These are phyloP conservation scores for Andrena bicolor DNA, from an alignment of 2,888 invertebrate species.

Conservation along the genomic window DNA sequence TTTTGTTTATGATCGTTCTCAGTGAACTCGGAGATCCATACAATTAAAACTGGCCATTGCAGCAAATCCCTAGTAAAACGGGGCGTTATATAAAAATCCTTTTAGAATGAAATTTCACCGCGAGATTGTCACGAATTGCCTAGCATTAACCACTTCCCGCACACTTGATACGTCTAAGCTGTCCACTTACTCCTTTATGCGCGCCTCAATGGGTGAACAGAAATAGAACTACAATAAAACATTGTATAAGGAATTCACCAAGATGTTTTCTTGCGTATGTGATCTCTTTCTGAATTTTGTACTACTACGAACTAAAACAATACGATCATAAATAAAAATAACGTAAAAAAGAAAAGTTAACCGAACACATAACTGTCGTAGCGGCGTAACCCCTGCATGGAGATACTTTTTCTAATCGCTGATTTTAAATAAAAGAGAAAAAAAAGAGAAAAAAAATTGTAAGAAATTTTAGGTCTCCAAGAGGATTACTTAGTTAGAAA, in stretches of 20 bases:
- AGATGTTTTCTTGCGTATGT: slow-evolving; percentile 11
- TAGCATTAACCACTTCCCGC: slow-evolving; percentile 8
- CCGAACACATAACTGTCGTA: slow-evolving; percentile 49
- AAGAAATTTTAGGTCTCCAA: slow-evolving; percentile 63
- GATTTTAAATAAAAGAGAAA: slow-evolving; percentile 25
- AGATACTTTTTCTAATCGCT: slow-evolving; percentile 66
- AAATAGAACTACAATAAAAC: slow-evolving; percentile 30
- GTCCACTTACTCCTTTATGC: slow-evolving; percentile 2
- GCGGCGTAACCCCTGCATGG: slow-evolving; percentile 28
- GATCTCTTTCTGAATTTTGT: slow-evolving; percentile 21
- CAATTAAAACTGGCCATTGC: neutral
- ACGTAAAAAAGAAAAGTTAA: slow-evolving; percentile 37
- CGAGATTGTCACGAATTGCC: slow-evolving; percentile 45
- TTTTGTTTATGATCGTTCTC: neutral
- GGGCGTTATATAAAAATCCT: neutral
- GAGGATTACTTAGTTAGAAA: slow-evolving; percentile 59
- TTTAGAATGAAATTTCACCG: slow-evolving; percentile 7
- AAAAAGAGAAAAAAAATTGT: slow-evolving; percentile 51
- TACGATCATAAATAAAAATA: slow-evolving; percentile 56
- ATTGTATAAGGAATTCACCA: slow-evolving; percentile 38
- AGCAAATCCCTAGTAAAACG: neutral
- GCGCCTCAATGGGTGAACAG: slow-evolving; percentile 25
- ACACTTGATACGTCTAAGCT: slow-evolving; percentile 5
- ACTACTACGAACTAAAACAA: slow-evolving; percentile 41
- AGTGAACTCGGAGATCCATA: neutral